Percentiles rank a stretch among this genome's conserved stretches.
Evolutionary conservation across 2,888 invertebrate species (phyloP).

Genomic region (Drosophila flavopinicola): DNA sequence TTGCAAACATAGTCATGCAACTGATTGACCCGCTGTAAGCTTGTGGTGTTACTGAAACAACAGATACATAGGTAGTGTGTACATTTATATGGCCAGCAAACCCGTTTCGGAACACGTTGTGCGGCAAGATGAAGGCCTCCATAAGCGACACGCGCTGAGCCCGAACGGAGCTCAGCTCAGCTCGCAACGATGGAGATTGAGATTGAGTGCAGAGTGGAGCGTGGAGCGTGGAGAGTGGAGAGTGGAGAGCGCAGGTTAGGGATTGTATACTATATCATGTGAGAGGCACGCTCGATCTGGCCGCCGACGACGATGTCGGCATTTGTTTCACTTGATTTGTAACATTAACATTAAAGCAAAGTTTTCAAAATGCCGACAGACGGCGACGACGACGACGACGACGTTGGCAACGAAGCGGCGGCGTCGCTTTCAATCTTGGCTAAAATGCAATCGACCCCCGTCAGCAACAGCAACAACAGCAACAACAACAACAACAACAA

Average conservation of each 20-base stretch:
- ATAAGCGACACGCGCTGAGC: conserved; percentile 66
- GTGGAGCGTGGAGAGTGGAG: conserved; percentile 4
- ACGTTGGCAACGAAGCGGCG: conserved; percentile 4
- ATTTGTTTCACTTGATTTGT: conserved; percentile 76
- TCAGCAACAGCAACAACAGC: conserved; percentile 7
- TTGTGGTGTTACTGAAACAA: conserved; percentile 25
- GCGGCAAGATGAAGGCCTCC: conserved; percentile 76
- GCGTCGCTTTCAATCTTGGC: conserved; percentile 41
- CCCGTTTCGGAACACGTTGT: conserved; percentile 73
- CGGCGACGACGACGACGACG: conserved; percentile 2
- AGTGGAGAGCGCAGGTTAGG: conserved; percentile 33
- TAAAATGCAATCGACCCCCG: conserved; percentile 56
- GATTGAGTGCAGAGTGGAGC: neutral
- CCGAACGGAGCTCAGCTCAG: conserved; percentile 33
- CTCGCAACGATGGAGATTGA: neutral
- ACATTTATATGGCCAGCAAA: conserved; percentile 59
- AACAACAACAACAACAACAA: conserved; percentile 5
- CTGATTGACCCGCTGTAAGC: conserved; percentile 34
- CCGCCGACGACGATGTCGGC: conserved; percentile 53
- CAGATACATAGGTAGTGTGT: conserved; percentile 46
- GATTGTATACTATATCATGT: conserved; percentile 61
- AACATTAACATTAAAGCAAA: conserved; percentile 73
- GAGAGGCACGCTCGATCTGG: conserved; percentile 74
- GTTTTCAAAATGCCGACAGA: conserved; percentile 68
- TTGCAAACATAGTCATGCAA: conserved; percentile 17